These are phyloP conservation scores for Aphidius ervi DNA, from an alignment of 1,140 invertebrate genomes.

Conservation along the genomic window DNA sequence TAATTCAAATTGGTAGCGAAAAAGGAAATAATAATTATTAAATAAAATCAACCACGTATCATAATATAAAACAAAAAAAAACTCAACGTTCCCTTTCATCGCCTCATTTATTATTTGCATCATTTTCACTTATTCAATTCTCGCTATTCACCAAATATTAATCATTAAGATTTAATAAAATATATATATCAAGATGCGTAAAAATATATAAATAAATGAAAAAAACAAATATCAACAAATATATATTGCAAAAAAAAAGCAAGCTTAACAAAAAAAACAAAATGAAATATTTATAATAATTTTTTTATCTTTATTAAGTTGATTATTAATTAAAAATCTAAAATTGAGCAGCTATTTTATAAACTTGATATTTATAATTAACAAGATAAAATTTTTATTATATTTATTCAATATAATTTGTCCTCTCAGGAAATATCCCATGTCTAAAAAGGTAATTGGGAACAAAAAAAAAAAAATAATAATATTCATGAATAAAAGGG, in stretches of 20 bases:
- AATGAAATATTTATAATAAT: neutral
- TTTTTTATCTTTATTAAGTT: too few species aligned
- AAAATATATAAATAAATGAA: neutral
- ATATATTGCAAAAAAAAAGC: neutral
- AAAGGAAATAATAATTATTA: constrained; percentile 7
- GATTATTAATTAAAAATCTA: too few species aligned
- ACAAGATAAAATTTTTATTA: too few species aligned
- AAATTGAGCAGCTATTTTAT: too few species aligned
- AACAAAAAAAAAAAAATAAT: too few species aligned
- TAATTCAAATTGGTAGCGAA: neutral
- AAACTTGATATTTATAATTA: too few species aligned
- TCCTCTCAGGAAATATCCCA: too few species aligned
- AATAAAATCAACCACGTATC: neutral
- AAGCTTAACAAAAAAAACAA: neutral
- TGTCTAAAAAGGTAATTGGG: too few species aligned
- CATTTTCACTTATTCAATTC: constrained; percentile 23
- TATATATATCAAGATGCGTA: constrained; percentile 15
- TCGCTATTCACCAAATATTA: constrained; percentile 38
- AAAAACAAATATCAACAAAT: too few species aligned
- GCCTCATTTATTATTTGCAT: neutral
- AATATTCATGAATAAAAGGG: too few species aligned
- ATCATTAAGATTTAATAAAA: constrained; percentile 20
- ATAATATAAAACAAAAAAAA: neutral
- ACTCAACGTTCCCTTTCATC: constrained; percentile 8
- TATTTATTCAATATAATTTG: too few species aligned